These are phyloP conservation scores for Spheniscus mendiculus DNA, from an alignment of 2,113 vertebrate species.

Conservation along the genomic window DNA sequence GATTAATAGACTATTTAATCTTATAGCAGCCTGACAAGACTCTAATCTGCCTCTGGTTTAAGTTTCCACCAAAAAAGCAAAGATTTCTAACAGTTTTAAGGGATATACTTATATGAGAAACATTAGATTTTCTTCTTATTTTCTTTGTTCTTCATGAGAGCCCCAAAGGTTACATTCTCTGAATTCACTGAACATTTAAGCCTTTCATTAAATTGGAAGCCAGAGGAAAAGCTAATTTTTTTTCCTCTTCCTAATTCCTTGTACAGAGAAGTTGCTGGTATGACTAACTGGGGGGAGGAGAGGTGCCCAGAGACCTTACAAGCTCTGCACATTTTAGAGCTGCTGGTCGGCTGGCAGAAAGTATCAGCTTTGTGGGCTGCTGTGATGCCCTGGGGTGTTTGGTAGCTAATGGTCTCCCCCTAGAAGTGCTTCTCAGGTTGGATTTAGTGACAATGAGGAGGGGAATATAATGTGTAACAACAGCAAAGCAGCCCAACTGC, in stretches of 20 bases:
- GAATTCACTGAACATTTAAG: constrained; percentile 42
- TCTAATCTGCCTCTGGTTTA: not conserved
- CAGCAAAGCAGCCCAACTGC: not conserved
- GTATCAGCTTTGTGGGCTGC: not conserved
- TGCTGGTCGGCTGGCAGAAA: not conserved
- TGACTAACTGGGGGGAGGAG: not conserved
- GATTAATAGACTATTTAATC: constrained; percentile 50
- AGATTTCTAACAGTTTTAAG: not conserved
- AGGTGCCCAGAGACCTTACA: not conserved
- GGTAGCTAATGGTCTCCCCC: not conserved
- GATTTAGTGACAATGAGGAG: not conserved
- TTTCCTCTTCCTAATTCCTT: not conserved
- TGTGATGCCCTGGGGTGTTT: not conserved
- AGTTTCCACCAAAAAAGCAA: not conserved
- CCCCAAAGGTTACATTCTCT: constrained; percentile 36
- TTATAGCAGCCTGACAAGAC: not conserved
- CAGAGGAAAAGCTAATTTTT: not conserved
- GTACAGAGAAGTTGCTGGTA: not conserved
- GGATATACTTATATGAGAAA: not conserved
- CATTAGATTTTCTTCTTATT: not conserved
- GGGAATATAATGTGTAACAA: not conserved
- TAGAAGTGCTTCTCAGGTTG: not conserved
- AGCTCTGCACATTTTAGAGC: not conserved
- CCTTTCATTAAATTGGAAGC: constrained; percentile 16
- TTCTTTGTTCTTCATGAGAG: not conserved